Conservation (phyloP, 2,888 invertebrate genomes). For the Lissocephala sabroskyi region DNA sequence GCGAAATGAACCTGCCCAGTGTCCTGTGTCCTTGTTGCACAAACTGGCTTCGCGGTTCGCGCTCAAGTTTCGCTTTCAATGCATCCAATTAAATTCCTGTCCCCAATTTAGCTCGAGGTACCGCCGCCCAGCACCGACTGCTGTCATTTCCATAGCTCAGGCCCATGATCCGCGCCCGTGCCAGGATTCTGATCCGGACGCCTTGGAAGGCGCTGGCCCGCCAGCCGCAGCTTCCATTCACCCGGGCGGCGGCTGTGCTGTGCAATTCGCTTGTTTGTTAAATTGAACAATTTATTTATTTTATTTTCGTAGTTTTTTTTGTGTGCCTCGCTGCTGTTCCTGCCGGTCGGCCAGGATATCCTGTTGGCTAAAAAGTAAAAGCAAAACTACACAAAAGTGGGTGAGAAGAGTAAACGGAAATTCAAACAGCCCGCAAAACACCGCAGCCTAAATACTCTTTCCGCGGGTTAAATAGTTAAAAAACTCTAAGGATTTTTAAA, state of each 20-base stretch:
- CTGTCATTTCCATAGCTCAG: neutral
- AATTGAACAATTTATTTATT: slow-evolving; percentile 56
- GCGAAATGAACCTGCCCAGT: too few relatives aligned
- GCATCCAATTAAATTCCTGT: too few relatives aligned
- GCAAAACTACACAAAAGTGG: slow-evolving; percentile 10
- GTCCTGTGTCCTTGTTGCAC: too few relatives aligned
- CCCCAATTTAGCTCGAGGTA: neutral
- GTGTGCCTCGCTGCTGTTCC: slow-evolving; percentile 17
- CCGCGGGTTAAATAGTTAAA: too few relatives aligned
- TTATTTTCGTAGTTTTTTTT: slow-evolving; percentile 25
- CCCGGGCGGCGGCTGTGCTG: neutral
- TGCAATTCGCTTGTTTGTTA: slow-evolving; percentile 37
- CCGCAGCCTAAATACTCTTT: too few relatives aligned
- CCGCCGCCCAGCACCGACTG: neutral
- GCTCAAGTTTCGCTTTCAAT: too few relatives aligned
- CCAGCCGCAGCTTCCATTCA: too few relatives aligned
- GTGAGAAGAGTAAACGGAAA: neutral
- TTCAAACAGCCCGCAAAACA: too few relatives aligned
- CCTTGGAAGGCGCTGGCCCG: too few relatives aligned
- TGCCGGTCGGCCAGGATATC: slow-evolving; percentile 41
- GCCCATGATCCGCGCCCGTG: neutral
- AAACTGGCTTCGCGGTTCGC: too few relatives aligned
- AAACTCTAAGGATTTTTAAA: too few relatives aligned
- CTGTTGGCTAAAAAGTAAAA: slow-evolving; percentile 32
- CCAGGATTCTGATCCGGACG: neutral